Percentiles rank a stretch among this genome's conserved stretches.
Evolutionary conservation across 2,113 vertebrate genomes (phyloP).

Genomic region (human (Homo sapiens)): GRCh38 chr15:37038501-37039000

Average conservation of each 20-base stretch:
- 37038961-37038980: constrained; percentile 98
- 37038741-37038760: background rate
- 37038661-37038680: constrained; percentile 66
- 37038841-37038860: background rate
- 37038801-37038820: constrained; percentile 10
- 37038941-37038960: constrained; percentile 99
- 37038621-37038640: constrained; percentile 88
- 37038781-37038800: constrained; percentile 69
- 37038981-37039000: constrained; percentile 93
- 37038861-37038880: constrained; percentile 84
- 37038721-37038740: constrained; percentile 61
- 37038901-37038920: constrained; percentile 99
- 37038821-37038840: constrained; percentile 65
- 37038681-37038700: constrained; percentile 81
- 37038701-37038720: constrained; percentile 49
- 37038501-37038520: constrained; percentile 94
- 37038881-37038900: constrained; percentile 96
- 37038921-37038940: constrained; percentile 99
- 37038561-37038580: constrained; percentile 93
- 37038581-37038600: constrained; percentile 92
- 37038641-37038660: constrained; percentile 83
- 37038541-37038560: constrained; percentile 99
- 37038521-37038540: constrained; percentile 95
- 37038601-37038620: constrained; percentile 93
- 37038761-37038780: constrained; percentile 11